phyloP scores from a whole-genome alignment of 2,797 vertebrate genomes.

The Oryzias sinensis region DNA sequence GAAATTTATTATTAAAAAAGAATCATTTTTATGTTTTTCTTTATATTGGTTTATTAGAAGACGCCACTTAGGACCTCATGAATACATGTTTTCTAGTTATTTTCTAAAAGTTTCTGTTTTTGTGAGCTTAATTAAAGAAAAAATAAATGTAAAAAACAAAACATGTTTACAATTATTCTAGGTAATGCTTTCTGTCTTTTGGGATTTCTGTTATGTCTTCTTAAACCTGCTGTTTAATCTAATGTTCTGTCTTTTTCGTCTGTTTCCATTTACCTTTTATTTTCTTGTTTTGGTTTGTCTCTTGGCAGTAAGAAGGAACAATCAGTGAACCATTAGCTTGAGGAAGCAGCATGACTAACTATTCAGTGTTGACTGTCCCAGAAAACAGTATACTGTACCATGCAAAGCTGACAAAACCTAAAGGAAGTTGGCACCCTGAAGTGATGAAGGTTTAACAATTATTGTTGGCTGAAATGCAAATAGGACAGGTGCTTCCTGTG shows the following conservation, averaged over 20 bases:
- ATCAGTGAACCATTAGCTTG: constrained; percentile 6
- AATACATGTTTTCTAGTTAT: too few species aligned
- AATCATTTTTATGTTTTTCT: too few species aligned
- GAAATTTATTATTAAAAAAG: not conserved
- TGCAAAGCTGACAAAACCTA: constrained; percentile 3
- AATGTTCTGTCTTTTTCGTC: too few species aligned
- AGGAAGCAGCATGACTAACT: constrained; percentile 8
- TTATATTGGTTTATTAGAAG: too few species aligned
- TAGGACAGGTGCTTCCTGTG: constrained; percentile 43
- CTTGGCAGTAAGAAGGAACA: constrained; percentile 1
- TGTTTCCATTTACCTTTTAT: not conserved
- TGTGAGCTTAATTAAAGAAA: too few species aligned
- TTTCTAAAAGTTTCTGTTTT: too few species aligned
- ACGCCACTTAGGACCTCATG: too few species aligned
- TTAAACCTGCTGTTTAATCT: too few species aligned
- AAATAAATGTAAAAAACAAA: too few species aligned
- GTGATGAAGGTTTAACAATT: constrained; percentile 9
- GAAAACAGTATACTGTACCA: not conserved
- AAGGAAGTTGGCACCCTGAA: constrained; percentile 38
- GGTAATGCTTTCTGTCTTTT: too few species aligned
- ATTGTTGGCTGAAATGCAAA: constrained; percentile 9
- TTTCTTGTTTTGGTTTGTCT: constrained; percentile 28
- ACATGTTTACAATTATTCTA: too few species aligned
- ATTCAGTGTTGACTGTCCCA: constrained; percentile 1
- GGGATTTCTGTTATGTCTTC: too few species aligned